Conservation (phyloP, 2,797 vertebrate genomes). For the Falco peregrinus region DNA sequence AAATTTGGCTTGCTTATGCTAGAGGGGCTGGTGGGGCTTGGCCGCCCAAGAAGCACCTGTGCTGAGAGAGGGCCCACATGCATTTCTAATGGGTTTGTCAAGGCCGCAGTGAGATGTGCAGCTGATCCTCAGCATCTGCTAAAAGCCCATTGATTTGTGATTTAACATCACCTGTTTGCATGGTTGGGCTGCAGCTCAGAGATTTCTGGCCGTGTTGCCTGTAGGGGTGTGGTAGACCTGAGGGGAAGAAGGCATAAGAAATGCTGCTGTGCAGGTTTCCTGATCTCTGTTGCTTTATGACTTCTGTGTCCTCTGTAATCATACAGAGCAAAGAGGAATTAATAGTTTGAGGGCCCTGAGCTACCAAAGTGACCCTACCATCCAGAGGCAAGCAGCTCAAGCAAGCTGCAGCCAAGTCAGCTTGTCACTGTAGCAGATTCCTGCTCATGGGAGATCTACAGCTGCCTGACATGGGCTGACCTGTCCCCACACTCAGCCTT, state of each 20-base stretch:
- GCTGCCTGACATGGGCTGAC: neutral
- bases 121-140: neutral
- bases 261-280: neutral
- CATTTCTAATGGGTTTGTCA: neutral
- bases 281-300: neutral
- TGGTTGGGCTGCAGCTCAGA: neutral
- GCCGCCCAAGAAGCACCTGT: neutral
- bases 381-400: neutral
- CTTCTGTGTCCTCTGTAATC: neutral
- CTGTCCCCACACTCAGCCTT: neutral
- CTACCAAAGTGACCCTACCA: neutral
- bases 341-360: neutral
- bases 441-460: neutral
- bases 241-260: neutral
- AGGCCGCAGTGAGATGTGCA: neutral
- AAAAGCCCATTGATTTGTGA: neutral
- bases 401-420: neutral
- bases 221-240: neutral
- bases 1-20: neutral
- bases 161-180: neutral
- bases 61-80: neutral
- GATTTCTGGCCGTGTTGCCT: neutral
- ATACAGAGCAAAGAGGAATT: neutral
- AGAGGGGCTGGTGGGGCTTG: fast-evolving
- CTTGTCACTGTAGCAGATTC: neutral